Conservation (phyloP, 2,113 vertebrate species). For the Misgurnus anguillicaudatus region DNA sequence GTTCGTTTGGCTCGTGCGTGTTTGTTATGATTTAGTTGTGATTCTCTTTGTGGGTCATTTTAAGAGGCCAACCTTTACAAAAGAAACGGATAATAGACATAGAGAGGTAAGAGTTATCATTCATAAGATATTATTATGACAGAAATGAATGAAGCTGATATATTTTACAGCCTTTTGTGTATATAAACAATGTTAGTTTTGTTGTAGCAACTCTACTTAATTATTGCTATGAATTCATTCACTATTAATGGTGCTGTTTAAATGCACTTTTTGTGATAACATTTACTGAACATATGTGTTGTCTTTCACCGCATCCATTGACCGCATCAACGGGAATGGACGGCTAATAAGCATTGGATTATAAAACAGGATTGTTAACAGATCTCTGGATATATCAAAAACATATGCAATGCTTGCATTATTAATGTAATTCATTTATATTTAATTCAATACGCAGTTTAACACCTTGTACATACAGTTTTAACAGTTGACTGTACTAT, state of each 20-base stretch:
- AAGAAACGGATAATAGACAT: background rate
- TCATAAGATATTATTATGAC: background rate
- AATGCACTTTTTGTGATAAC: no score
- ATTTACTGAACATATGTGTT: background rate
- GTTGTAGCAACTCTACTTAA: background rate
- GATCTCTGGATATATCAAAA: no score
- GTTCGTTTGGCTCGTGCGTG: background rate
- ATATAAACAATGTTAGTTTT: background rate
- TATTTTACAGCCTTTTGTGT: no score
- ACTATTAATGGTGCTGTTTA: no score
- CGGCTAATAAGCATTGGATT: no score
- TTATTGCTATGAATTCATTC: background rate
- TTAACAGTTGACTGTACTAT: background rate
- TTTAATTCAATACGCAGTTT: background rate
- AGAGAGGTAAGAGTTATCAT: conserved; percentile 11
- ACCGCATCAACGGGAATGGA: background rate
- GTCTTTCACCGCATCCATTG: background rate
- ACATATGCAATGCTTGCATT: no score
- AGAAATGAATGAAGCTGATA: background rate
- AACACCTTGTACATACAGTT: background rate
- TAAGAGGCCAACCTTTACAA: background rate
- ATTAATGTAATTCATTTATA: background rate
- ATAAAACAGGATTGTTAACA: no score
- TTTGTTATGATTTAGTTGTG: conserved; percentile 13
- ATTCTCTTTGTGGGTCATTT: background rate